Base-by-base conservation (phyloP, 2,888 invertebrate species). In the Tetanocera ferruginea region DNA sequence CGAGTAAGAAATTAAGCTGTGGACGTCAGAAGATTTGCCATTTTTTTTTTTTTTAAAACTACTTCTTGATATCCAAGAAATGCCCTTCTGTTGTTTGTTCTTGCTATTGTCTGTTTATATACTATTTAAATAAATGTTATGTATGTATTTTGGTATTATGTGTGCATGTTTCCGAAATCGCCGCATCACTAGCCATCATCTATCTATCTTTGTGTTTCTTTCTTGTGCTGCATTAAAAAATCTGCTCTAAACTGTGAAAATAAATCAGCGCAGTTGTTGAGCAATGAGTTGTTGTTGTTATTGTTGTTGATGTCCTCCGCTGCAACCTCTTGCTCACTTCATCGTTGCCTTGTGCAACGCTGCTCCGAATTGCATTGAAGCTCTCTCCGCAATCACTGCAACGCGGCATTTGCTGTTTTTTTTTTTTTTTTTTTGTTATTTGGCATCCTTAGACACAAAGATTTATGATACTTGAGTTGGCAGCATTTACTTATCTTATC, bases 401-500 rank as follows among this genome's bases (percentile, higher is more conserved):
- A 83, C 82, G 83, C 83, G 82, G 73, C 73, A 77, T 76, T 80
- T 78, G 43, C 78, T 55, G 80, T 78, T 77, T 52, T 76, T 75
- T 80, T 75, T 79, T 80, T 80, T 76, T 76, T 76, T 71, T 80
- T 67, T 77, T 79, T 69, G 82, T 81, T 72, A 3, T 79, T 85
- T 86, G 87, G 87, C 86, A 88, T 89, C 87, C 86, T 89, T 88
- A 87, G 86, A 85, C 11, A 43, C 84, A 83, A 83, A 90, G 89
- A 89, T 89, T 89, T 89, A 89, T 89, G 87, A 85, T 83, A 85
- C 83, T 88, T 86, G 85, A 86, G 86, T 89, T 90, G 89, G 89
- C 89, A 89, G 84, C 88, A 87, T 87, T 86, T 85, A 87, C 88
- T 87, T 88, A 88, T 89, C 89, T 89, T 89, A 89, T 89, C 89